Conservation (phyloP, 1,140 invertebrate species). For the Saccostrea glomerata region DNA sequence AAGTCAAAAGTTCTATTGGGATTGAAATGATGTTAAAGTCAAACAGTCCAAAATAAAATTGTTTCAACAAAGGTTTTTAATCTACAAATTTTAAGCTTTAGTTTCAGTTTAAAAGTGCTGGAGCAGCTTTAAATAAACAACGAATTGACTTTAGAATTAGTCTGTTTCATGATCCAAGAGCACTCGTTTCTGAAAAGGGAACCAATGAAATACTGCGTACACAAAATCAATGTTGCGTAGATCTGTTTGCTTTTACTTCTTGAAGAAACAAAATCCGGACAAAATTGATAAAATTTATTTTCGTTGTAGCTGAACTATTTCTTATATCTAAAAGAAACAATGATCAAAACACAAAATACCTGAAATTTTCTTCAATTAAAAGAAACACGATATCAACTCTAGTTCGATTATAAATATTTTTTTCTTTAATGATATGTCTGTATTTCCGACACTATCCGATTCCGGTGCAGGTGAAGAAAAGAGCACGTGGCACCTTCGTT, state of each 20-base stretch:
- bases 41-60: too few relatives aligned
- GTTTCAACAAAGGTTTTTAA: too few relatives aligned
- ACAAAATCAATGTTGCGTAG: background rate
- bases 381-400: background rate
- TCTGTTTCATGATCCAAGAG: too few relatives aligned
- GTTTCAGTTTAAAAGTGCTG: too few relatives aligned
- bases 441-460: background rate
- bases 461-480: constrained; percentile 28
- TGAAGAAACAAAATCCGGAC: constrained; percentile 7
- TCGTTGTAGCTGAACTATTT: constrained; percentile 1
- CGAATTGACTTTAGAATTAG: too few relatives aligned
- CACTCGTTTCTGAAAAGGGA: background rate
- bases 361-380: constrained; percentile 20
- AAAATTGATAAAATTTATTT: constrained; percentile 18
- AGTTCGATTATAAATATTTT: constrained; percentile 9
- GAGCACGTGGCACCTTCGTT: constrained; percentile 31
- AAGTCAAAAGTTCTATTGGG: too few relatives aligned
- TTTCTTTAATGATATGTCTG: constrained; percentile 31
- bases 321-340: constrained; percentile 13
- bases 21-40: too few relatives aligned
- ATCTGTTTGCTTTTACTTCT: background rate
- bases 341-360: constrained; percentile 1
- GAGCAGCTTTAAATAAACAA: too few relatives aligned
- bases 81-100: too few relatives aligned
- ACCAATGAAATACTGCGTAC: background rate